Base-by-base conservation (phyloP, 2,888 invertebrate genomes). In the Hofmannophila pseudospretella region DNA sequence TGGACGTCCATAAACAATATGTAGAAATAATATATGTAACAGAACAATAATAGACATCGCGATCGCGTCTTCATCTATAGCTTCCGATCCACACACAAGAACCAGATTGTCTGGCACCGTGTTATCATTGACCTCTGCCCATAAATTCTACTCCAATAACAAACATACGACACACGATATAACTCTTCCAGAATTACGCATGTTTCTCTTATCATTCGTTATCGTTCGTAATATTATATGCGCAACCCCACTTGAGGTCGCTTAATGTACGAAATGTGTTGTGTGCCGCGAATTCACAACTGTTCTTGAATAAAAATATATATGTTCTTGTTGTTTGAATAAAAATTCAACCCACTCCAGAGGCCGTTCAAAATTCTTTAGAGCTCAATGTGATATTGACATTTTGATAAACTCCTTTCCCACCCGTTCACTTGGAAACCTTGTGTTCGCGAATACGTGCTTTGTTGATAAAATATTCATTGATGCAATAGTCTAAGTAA, bases 61-160 rank as follows among this genome's bases (percentile, higher is more conserved):
- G n/a, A n/a, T n/a, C 7, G 12, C 8, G 13, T 2, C 29, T 3
- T 5, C 7, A 29, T 12, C 9, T 12, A 35, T 16, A 22, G 41
- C 39, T 35, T 44, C 41, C 46, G 37, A 34, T 41, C 42, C 48
- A 46, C 47, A 51, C 44, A 49, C 35, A 44, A 50, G 52, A 55
- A 61, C 44, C 64, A 57, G 50, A 59, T 61, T 59, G 56, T 47
- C 56, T 49, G 54, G 46, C 57, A 49, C 46, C 36, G 34, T 42
- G 50, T 66, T 75, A 78, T 75, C 75, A 48, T 34, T 67, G 66
- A 71, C 67, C 68, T 64, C 53, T 60, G 61, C 44, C 56, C 58
- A 49, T 66, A 62, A 58, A 58, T 60, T 59, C 47, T 54, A 54
- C 51, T 60, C 7, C 23, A 51, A 55, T 54, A 52, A 55, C 58